phyloP scores from a whole-genome alignment of 2,113 vertebrate species.

The Rousettus leschenaultii region DNA sequence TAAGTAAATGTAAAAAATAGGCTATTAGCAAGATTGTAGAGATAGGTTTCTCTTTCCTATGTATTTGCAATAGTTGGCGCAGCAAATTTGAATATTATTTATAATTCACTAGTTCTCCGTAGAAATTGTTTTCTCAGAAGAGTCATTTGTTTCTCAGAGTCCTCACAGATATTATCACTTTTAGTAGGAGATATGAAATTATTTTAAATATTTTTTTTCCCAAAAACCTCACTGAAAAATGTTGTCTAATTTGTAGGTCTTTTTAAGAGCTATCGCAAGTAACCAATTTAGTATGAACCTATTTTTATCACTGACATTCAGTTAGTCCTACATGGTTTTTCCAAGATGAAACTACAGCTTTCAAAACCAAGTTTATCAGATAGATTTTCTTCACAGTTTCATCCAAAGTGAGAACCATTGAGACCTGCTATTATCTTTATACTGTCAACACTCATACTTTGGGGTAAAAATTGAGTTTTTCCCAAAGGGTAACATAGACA shows the following conservation, averaged over 20 bases:
- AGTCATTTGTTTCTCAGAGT: background rate
- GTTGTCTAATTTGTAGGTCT: background rate
- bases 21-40: background rate
- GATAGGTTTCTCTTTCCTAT: background rate
- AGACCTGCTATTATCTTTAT: background rate
- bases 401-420: background rate
- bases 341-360: slow-evolving; percentile 26
- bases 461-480: background rate
- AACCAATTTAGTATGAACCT: slow-evolving; percentile 29
- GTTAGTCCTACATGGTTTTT: slow-evolving; percentile 40
- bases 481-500: background rate
- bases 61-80: background rate
- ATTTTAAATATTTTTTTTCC: background rate
- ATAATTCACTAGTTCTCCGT: background rate
- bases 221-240: background rate
- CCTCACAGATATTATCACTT: background rate
- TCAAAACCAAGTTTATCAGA: slow-evolving; percentile 5
- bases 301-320: slow-evolving; percentile 33
- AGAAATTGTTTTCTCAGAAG: background rate
- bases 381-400: background rate
- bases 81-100: background rate
- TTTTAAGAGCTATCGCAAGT: background rate
- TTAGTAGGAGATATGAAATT: background rate
- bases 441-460: background rate
- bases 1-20: background rate